Evolutionary conservation across 2,113 vertebrate genomes (phyloP), one percentile per base, ranked within the genome.

Genomic region (Perca schrenkii): DNA sequence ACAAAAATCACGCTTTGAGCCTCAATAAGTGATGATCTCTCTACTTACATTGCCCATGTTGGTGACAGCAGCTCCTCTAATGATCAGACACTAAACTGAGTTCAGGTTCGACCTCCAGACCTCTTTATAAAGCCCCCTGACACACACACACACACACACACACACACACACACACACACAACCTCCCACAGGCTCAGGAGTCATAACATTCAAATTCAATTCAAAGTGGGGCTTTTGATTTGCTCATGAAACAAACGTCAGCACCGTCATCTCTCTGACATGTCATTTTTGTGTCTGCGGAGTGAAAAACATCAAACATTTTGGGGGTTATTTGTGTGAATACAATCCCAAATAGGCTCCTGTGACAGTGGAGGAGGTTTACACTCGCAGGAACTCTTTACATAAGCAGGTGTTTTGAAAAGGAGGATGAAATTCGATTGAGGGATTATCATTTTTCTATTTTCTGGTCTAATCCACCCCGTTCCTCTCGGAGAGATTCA

Each of bases 371-470:
- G 36, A 50, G 22, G 21, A 57, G 47, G 40, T 82, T 79, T 34
- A 70, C 64, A 66, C 22, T 61, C 31, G 4, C 64, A 61, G 12
- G n/a, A 11, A 19, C 74, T 56, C 79, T 85, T 90, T 80, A 79
- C 70, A 83, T 85, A 90, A 90, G 69, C 85, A 84, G 79, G 40
- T 73, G 71, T 64, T 88, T 88, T 89, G 49, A 78, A 89, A 86
- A 63, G 80, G 66, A 71, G 60, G 74, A 77, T 90, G 40, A 77
- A 82, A 91, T 92, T 88, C 79, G 79, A 86, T 71, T 74, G 74
- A 73, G 31, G 77, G 85, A 90, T 90, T 89, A 88, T 70, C 2
- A 67, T 82, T 78, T 68, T 57, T 86, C 54, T 62, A 57, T 89
- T 85, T 79, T 80, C 56, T 43, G 68, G 46, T 88, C 64, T 85